These are phyloP conservation scores for Acrobasis suavella DNA, from an alignment of 2,888 invertebrate species.

Conservation along the genomic window DNA sequence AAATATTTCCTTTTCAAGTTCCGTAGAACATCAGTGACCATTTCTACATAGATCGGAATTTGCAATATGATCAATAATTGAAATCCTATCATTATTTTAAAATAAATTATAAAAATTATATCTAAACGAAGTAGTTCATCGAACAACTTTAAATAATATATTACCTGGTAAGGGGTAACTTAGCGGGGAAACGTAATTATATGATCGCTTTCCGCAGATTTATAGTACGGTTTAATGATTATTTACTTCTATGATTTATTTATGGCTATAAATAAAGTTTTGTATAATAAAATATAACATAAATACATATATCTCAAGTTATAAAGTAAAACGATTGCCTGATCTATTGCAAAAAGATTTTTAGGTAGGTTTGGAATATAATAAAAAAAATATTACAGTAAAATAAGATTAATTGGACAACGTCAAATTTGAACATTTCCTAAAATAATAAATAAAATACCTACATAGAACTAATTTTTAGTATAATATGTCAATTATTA, in stretches of 20 bases:
- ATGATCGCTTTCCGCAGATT: slow-evolving; percentile 18
- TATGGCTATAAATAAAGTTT: background rate
- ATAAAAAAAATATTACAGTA: too few relatives aligned
- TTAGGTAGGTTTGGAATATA: too few relatives aligned
- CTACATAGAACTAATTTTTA: background rate
- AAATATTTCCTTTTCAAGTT: slow-evolving; percentile 55
- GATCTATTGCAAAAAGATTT: background rate
- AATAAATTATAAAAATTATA: slow-evolving; percentile 36
- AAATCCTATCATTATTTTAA: slow-evolving; percentile 29
- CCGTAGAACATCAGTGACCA: slow-evolving; percentile 40
- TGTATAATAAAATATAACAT: slow-evolving; percentile 7
- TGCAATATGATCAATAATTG: slow-evolving; percentile 38
- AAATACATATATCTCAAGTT: background rate
- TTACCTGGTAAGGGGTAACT: slow-evolving; percentile 16
- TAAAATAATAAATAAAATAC: background rate
- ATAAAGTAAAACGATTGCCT: background rate
- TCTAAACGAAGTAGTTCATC: slow-evolving; percentile 14
- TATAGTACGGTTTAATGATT: slow-evolving; percentile 14
- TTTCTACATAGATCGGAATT: slow-evolving; percentile 61
- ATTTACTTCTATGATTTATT: background rate
- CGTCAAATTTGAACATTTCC: too few relatives aligned
- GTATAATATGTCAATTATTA: too few relatives aligned
- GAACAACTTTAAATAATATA: slow-evolving; percentile 3
- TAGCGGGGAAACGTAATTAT: background rate
- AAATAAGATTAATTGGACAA: too few relatives aligned